phyloP scores from a whole-genome alignment of 2,888 invertebrate species.

The Vanessa cardui region DNA sequence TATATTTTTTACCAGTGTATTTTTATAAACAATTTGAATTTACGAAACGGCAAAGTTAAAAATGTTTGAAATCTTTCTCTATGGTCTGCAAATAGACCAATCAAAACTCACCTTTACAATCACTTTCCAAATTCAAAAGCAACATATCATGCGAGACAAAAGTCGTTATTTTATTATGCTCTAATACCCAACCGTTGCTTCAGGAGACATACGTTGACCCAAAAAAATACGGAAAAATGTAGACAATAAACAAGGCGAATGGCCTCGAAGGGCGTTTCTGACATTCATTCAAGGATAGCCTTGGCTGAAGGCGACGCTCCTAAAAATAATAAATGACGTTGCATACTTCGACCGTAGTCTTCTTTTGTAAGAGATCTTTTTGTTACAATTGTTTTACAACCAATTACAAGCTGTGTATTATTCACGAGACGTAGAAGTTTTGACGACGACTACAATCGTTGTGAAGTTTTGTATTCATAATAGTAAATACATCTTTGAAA shows the following conservation, averaged over 20 bases:
- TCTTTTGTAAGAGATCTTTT: constrained; percentile 5
- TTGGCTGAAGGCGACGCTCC: constrained; percentile 19
- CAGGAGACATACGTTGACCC: not conserved
- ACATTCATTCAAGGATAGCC: constrained; percentile 15
- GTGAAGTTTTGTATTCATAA: too few relatives aligned
- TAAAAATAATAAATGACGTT: constrained; percentile 10
- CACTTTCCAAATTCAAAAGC: too few relatives aligned
- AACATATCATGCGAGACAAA: too few relatives aligned
- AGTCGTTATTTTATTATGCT: not conserved
- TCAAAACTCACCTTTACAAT: too few relatives aligned
- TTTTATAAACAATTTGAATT: too few relatives aligned
- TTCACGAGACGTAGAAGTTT: not conserved
- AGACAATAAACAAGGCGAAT: constrained; percentile 13
- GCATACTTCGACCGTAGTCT: constrained; percentile 1
- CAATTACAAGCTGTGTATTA: not conserved
- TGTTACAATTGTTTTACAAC: not conserved
- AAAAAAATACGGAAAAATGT: constrained; percentile 2
- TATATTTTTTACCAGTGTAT: too few relatives aligned
- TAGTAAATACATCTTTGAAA: too few relatives aligned
- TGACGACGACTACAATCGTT: too few relatives aligned
- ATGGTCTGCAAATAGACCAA: too few relatives aligned
- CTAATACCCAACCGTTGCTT: too few relatives aligned
- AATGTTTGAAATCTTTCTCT: too few relatives aligned
- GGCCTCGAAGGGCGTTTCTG: constrained; percentile 16
- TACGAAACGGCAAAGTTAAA: too few relatives aligned